Base-by-base conservation (phyloP, 2,113 vertebrate genomes). In the Opisthocomus hoazin region DNA sequence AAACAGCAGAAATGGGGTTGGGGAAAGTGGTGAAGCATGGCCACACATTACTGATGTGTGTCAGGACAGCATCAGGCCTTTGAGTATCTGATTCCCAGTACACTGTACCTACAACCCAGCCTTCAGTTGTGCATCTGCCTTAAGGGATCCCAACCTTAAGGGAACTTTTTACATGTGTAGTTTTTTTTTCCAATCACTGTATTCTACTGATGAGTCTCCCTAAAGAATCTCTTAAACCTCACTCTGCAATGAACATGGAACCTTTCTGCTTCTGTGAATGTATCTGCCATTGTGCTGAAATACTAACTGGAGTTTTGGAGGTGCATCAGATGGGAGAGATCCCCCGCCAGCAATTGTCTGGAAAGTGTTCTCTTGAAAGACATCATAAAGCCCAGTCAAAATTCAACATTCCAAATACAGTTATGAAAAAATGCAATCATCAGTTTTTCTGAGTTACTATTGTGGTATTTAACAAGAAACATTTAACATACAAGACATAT, bases 71-170 rank as follows among this genome's bases (percentile, higher is more conserved):
- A 15, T 43, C 37, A 32, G 39, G n/a, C 39, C 36, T 21, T 41
- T 15, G 21, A 2, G 0, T 63, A 10, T 53, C 32, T 41, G 66
- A 27, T 61, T 81, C 26, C 16, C 16, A 43, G n/a, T 21, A n/a
- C 0, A 0, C 13, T 17, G 22, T 64, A 65, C 34, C n/a, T 69
- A 70, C 43, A 41, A 43, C 60, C 34, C 22, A 68, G 0, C 16
- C 27, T 57, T 16, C 7, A 46, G 24, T 5, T 70, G 41, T 61
- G 26, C 64, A 23, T 61, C 51, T 77, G 51, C 41, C 48, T 63
- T 46, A 54, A 78, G 78, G 41, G 27, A 39, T 76, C 53, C n/a
- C n/a, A 88, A 7, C 39, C 36, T 46, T 60, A 54, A 54, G 46
- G n/a, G 24, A 69, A 41, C 6, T 37, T 65, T 18, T 34, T 27